A percentile compares a stretch with the other conserved stretches of the same genome.
Evolutionary conservation across 1,140 invertebrate genomes (phyloP).

Genomic region (Pachypsylla venusta): DNA sequence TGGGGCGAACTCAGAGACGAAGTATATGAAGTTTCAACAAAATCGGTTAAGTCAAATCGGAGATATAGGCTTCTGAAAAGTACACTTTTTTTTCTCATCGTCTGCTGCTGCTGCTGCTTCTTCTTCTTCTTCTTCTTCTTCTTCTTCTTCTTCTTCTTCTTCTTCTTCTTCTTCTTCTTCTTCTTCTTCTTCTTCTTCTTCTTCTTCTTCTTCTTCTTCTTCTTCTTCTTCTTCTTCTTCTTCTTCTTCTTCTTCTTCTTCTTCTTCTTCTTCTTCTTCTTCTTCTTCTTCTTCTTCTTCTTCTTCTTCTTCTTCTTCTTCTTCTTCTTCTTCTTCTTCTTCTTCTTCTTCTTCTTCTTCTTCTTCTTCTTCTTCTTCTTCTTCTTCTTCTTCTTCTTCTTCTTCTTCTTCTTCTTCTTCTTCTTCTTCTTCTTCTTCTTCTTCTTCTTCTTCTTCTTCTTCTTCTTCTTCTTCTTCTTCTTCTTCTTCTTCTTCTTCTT

Average conservation of each 20-base stretch:
- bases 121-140: neutral
- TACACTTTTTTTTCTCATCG: neutral
- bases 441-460: neutral
- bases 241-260: neutral
- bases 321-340: slow-evolving; percentile 8
- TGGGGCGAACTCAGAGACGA: too few relatives aligned
- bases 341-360: neutral
- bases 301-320: slow-evolving; percentile 3
- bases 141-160: neutral
- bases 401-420: slow-evolving; percentile 10
- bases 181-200: neutral
- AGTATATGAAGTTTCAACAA: too few relatives aligned
- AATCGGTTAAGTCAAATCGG: neutral
- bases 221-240: neutral
- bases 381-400: slow-evolving; percentile 17
- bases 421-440: neutral
- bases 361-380: slow-evolving; percentile 14
- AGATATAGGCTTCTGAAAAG: neutral
- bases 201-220: neutral
- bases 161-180: neutral
- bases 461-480: neutral
- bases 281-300: neutral
- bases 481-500: neutral
- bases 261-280: neutral
- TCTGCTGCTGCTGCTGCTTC: neutral